Evolutionary conservation across 2,113 vertebrate species (phyloP), one percentile per base, ranked within the genome.

Genomic region (Tupaia chinensis): DNA sequence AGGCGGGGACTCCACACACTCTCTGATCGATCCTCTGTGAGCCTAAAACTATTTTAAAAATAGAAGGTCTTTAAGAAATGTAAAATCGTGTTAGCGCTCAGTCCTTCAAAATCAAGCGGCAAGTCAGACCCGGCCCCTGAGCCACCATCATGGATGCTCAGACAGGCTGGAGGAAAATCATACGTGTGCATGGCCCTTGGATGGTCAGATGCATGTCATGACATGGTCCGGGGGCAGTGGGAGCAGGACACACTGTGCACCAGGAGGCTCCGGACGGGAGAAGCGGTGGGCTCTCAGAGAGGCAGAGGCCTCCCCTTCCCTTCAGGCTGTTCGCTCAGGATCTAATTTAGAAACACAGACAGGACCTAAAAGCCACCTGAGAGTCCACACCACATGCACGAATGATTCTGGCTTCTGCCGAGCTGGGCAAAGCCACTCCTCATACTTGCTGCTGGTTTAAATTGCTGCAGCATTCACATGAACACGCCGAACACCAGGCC

Each of bases 131-230:
- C 58, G 73, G 32, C 58, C 14, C 9, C 5, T 15, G 44, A 23
- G 29, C 1, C 0, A 0, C 32, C 22, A 7, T 29, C 8, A 0
- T 16, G 1, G 5, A 79, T 3, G 5, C 63, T 9, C 3, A 19
- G 4, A 27, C 1, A 8, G 68, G 20, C 10, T 4, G 6, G 61
- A 13, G 19, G 34, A 4, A 66, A 10, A 61, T 15, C 32, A 27
- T 11, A 17, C 11, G 0, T 4, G 0, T 3, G 1, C 1, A 25
- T 9, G 32, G n/a, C 8, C 23, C 11, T 56, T 9, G 19, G 12
- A 1, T n/a, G n/a, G 44, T 7, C 34, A 58, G 9, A 53, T 3
- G 0, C 5, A 13, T 2, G n/a, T 8, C 2, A 7, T 9, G 19
- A 61, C 29, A 32, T 1, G 10, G 7, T 25, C 14, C 9, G 0